Evolutionary conservation across 53 echinoderm and acorn worm genomes (phyloP).

Genomic region (Actinopyga echinites): DNA sequence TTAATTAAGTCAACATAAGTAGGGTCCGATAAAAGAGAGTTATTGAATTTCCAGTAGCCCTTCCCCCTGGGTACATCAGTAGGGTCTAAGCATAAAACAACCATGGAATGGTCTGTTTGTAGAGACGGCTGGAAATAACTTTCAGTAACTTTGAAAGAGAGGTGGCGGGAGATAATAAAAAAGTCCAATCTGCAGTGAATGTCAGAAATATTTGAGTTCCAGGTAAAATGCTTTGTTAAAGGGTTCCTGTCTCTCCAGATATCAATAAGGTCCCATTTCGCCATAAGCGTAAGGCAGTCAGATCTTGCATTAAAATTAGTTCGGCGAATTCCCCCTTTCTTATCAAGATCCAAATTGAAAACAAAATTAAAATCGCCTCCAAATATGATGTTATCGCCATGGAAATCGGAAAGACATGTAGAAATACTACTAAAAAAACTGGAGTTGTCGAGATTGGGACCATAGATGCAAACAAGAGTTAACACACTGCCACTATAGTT

Average conservation of each 20-base stretch:
- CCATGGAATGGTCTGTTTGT: slow-evolving; percentile 51
- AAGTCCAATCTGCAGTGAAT: slow-evolving; percentile 54
- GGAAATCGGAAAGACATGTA: neutral
- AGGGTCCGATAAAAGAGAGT: neutral
- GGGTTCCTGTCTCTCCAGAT: slow-evolving; percentile 48
- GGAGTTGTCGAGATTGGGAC: slow-evolving; percentile 30
- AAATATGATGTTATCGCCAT: slow-evolving; percentile 36
- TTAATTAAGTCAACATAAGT: neutral
- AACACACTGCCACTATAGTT: neutral
- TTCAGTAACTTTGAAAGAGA: neutral
- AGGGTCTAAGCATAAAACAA: neutral
- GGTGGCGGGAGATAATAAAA: slow-evolving; percentile 33
- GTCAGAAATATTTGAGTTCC: slow-evolving; percentile 28
- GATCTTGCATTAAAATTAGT: slow-evolving; percentile 39
- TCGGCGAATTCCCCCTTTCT: slow-evolving; percentile 19
- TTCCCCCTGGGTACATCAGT: neutral
- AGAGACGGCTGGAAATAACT: slow-evolving; percentile 19
- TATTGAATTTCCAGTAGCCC: too few relatives aligned
- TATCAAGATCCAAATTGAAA: slow-evolving; percentile 23
- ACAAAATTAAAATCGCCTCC: slow-evolving; percentile 43
- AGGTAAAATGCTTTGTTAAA: slow-evolving; percentile 12
- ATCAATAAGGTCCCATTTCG: slow-evolving; percentile 24
- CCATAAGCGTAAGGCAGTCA: neutral
- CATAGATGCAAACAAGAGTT: slow-evolving; percentile 43
- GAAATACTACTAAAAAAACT: neutral